Evolutionary conservation across 2,888 invertebrate genomes (phyloP), one percentile per base, ranked within the genome.

Genomic region (Tenodera sinensis): DNA sequence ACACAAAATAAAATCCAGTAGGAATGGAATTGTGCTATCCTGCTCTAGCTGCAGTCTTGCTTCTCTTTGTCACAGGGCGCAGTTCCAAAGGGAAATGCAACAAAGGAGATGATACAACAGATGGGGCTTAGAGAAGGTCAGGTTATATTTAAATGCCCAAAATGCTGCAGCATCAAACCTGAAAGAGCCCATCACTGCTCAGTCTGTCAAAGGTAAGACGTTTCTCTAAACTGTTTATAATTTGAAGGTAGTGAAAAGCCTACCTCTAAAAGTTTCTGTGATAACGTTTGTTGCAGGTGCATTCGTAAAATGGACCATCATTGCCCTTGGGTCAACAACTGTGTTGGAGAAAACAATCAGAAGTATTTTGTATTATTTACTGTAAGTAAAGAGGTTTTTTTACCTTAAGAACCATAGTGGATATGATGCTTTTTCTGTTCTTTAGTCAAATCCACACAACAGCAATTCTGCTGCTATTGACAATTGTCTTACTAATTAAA

Each of bases 321-420:
- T 92, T 97, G 97, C 93, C 99, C 99, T 0, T 99, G 99, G 99
- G 98, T 99, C 14, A 99, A 99, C 93, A 99, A 99, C 93, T 99
- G 99, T 93, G 99, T 99, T 3, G 99, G 99, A 28, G 99, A 99
- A 94, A 98, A 97, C 93, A 99, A 99, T 95, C 99, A 99, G 94
- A 99, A 99, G 94, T 99, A 97, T 94, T 99, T 99, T 94, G 99
- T 99, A 89, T 95, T 99, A 89, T 99, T 99, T 94, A 99, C 98
- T 91, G 98, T 98, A 94, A 96, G 96, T 95, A 90, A 28, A n/a
- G 83, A 85, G 71, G 90, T 84, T 90, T 1, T 27, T 28, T 83
- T n/a, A 3, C n/a, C 8, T 28, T 28, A n/a, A 71, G 15, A 71
- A 71, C 20, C 54, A 71, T 42, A 12, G 42, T 42, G 42, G 42